Evolutionary conservation across 2,113 vertebrate species (phyloP).

Genomic region (Morone chrysops): DNA sequence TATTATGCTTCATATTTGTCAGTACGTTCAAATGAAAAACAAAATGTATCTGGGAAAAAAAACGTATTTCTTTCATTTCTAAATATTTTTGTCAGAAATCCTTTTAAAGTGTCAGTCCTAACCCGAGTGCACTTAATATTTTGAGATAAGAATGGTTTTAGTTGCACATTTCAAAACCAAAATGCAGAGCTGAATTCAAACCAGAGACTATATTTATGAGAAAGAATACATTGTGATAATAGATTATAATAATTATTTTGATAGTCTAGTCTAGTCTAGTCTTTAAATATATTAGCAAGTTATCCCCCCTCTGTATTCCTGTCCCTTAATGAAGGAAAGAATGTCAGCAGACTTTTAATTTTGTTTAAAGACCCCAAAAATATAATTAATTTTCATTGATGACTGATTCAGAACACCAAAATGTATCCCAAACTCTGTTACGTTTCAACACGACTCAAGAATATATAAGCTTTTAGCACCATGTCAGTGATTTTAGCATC

Average conservation of each 20-base stretch:
- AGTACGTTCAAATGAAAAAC: constrained; percentile 56
- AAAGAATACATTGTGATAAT: constrained; percentile 55
- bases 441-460: constrained; percentile 22
- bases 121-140: constrained; percentile 67
- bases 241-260: constrained; percentile 73
- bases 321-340: constrained; percentile 32
- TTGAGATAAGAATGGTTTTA: constrained; percentile 54
- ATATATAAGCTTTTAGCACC: constrained; percentile 50
- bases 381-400: constrained; percentile 10
- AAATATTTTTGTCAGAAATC: constrained; percentile 54
- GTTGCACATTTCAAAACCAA: constrained; percentile 66
- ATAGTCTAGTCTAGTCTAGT: constrained; percentile 33
- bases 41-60: constrained; percentile 25
- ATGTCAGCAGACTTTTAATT: constrained; percentile 43
- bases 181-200: constrained; percentile 57
- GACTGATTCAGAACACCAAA: constrained; percentile 18
- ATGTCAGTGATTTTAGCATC: constrained; percentile 67
- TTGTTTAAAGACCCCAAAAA: constrained; percentile 20
- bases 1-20: constrained; percentile 63
- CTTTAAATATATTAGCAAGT: constrained; percentile 30
- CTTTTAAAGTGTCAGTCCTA: constrained; percentile 48
- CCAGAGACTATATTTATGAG: constrained; percentile 77
- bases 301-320: not conserved
- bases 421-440: constrained; percentile 24
- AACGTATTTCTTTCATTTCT: constrained; percentile 4